Conservation (phyloP, 2,113 vertebrate genomes). For the Ammospiza caudacuta region DNA sequence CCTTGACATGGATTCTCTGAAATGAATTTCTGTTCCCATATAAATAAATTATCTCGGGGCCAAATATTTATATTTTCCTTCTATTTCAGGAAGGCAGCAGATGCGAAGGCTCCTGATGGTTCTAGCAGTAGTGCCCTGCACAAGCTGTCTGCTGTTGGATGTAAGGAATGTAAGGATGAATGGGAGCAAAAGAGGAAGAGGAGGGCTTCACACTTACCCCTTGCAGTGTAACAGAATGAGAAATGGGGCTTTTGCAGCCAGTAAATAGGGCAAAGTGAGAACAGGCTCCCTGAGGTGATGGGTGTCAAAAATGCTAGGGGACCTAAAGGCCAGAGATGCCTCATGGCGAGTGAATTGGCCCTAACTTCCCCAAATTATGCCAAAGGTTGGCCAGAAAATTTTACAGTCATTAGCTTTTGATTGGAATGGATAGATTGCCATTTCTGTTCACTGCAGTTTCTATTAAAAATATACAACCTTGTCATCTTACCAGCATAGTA, state of each 20-base stretch:
- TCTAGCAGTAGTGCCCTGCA: background rate
- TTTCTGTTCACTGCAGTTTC: background rate
- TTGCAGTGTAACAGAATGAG: slow-evolving; percentile 8
- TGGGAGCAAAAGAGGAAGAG: background rate
- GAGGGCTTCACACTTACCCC: background rate
- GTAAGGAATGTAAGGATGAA: background rate
- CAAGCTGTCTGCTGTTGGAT: background rate
- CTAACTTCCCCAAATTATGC: background rate
- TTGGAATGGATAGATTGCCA: background rate
- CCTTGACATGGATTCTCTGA: slow-evolving; percentile 27
- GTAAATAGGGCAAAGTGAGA: slow-evolving; percentile 18
- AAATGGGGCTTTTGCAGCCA: background rate
- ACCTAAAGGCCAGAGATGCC: slow-evolving; percentile 50
- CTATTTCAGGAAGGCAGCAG: background rate
- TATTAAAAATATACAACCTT: slow-evolving; percentile 7
- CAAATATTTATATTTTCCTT: slow-evolving; percentile 10
- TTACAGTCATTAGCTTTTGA: slow-evolving; percentile 13
- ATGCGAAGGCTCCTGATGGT: slow-evolving; percentile 9
- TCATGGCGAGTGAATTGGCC: slow-evolving; percentile 12
- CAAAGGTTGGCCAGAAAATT: background rate
- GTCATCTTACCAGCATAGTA: background rate
- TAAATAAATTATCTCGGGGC: slow-evolving; percentile 31
- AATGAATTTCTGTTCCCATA: slow-evolving; percentile 3
- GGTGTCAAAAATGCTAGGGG: slow-evolving; percentile 20
- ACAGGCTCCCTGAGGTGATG: background rate